phyloP scores from a whole-genome alignment of 2,113 vertebrate genomes.

The Apodemus sylvaticus region DNA sequence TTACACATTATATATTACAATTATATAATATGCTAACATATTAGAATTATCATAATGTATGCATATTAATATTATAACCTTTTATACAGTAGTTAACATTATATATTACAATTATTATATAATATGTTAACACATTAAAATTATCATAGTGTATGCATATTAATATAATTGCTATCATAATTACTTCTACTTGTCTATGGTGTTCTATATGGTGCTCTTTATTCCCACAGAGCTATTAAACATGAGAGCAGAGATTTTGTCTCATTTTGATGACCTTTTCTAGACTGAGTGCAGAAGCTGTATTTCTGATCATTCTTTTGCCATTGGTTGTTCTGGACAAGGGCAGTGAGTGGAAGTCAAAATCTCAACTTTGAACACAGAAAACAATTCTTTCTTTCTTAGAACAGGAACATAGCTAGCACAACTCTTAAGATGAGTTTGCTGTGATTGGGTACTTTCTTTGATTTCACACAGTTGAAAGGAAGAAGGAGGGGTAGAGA shows the following conservation, averaged over 20 bases:
- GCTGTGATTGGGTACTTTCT: not conserved
- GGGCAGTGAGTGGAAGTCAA: not conserved
- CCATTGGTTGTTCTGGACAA: not conserved
- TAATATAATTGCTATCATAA: not conserved
- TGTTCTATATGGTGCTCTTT: not conserved
- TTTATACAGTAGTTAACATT: too few relatives aligned
- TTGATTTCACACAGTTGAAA: not conserved
- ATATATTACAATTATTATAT: too few relatives aligned
- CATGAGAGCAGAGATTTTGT: not conserved
- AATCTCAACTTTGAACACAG: not conserved
- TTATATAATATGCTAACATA: too few relatives aligned
- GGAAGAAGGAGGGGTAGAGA: not conserved
- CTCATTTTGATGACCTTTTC: not conserved
- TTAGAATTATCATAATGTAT: too few relatives aligned
- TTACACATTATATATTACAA: too few relatives aligned
- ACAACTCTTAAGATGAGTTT: not conserved
- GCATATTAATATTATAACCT: too few relatives aligned
- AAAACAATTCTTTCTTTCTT: not conserved
- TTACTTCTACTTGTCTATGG: not conserved
- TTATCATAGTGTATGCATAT: not conserved
- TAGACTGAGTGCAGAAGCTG: not conserved
- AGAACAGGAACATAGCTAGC: not conserved
- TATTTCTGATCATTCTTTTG: slow-evolving; percentile 8
- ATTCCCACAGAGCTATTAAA: not conserved
- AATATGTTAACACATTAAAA: not conserved